Evolutionary conservation across 2,888 invertebrate species (phyloP), one percentile per base, ranked within the genome.

Genomic region (Eulithis testata): DNA sequence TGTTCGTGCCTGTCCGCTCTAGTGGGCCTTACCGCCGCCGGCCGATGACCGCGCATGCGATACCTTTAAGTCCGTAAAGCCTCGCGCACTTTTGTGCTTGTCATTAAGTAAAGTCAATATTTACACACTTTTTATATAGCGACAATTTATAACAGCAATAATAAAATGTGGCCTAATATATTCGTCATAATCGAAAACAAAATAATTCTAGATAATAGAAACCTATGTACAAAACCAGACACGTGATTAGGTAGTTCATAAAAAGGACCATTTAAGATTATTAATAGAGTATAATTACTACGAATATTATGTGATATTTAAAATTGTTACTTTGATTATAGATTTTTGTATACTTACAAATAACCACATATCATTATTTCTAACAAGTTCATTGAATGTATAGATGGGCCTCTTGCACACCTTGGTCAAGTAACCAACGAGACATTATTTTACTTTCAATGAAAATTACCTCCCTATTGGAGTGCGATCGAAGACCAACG

Each of bases 231-330:
- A 63, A 68, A 31, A 73, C 73, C 75, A 65, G 84, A 82, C 86
- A 85, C 87, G 86, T 82, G 84, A 80, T 80, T 80, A 79, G 80
- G 78, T 83, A 84, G 81, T 76, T 82, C 78, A 81, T 81, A 82
- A 75, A 81, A 87, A 85, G 88, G 89, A 89, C 89, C 89, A 92
- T 82, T 85, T 84, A 75, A 86, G 83, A 87, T 88, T 90, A 89
- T 87, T 82, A 82, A 81, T 74, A 76, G 70, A 73, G 73, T 79
- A 83, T 86, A 86, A 83, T 82, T 84, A 83, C 86, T 88, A 91
- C 87, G 88, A 91, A 89, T 89, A 91, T 88, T 91, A 91, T 89
- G 90, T 91, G 90, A 91, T 92, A 91, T 90, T 90, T 89, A 87
- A 85, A 85, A 63, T 84, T 86, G 86, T 90, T 90, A 88, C 85